Base-by-base conservation (phyloP, 2,797 vertebrate genomes). In the Pempheris klunzingeri region DNA sequence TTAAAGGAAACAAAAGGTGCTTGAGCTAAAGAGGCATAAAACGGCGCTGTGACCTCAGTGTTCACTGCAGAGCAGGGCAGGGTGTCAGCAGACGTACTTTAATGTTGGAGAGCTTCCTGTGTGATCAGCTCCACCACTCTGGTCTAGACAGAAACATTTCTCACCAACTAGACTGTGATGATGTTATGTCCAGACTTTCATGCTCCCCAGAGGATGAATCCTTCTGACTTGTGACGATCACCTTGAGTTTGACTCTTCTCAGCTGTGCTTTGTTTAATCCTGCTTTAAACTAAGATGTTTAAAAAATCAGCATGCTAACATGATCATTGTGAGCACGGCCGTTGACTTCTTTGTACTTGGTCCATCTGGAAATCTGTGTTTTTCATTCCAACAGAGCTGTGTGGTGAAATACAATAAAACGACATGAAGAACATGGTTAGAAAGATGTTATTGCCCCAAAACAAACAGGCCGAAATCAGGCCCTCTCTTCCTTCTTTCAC, bases 51-150 rank as follows among this genome's bases (percentile, higher is more conserved):
- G 0, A 20, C 36, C 1, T n/a, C 8, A 0, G 11, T 13, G 14
- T 49, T 68, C 5, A 50, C 70, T 63, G 1, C 68, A 59, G 7
- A 44, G 44, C 59, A 7, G 53, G 8, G 39, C 22, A 26, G 4
- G 7, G 30, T 34, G 12, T 58, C 63, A 36, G 10, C 2, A 3
- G 0, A 1, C 1, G 0, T 4, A 2, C 11, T 6, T 28, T 38
- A 4, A n/a, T 4, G 38, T 74, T 53, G 6, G 2, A 41, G 34
- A 55, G 15, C 67, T 77, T 88, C 82, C 84, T 86, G 61, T 53
- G 34, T 53, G 14, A 65, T 36, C 18, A 18, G 12, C n/a, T n/a
- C n/a, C n/a, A 41, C 39, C 39, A 5, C 5, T 41, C 17, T 41
- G 41, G 41, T 7, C 17, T 17, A 8, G 5, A 43, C 41, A 7